Percentiles rank a stretch among this genome's conserved stretches.
These are phyloP conservation scores for Coregonus suidteri DNA, from an alignment of 2,797 vertebrate genomes.

Conservation along the genomic window DNA sequence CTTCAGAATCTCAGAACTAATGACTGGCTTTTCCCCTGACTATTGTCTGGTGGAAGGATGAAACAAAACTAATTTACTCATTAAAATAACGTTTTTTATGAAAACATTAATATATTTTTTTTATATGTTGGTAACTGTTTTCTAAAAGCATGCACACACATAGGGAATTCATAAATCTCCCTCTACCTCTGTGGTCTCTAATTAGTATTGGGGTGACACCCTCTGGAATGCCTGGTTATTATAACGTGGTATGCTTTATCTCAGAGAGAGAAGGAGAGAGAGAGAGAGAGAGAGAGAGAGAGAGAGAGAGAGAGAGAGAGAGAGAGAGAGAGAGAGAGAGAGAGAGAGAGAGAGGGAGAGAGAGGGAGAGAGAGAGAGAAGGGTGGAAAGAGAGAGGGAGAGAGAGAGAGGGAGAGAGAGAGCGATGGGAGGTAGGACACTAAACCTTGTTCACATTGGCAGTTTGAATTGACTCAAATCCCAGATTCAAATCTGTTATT, in stretches of 20 bases:
- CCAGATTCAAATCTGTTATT: too few species aligned
- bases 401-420: not conserved
- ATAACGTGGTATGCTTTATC: slow-evolving; percentile 50
- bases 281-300: slow-evolving; percentile 23
- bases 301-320: too few species aligned
- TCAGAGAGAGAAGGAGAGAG: slow-evolving; percentile 3
- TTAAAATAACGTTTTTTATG: too few species aligned
- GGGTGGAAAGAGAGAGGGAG: not conserved
- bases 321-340: not conserved
- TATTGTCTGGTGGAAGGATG: too few species aligned
- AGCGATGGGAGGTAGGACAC: too few species aligned
- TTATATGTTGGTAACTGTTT: too few species aligned
- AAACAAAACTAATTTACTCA: too few species aligned
- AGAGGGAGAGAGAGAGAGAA: not conserved
- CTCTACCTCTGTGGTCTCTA: slow-evolving; percentile 65
- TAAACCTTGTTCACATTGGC: too few species aligned
- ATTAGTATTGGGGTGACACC: slow-evolving; percentile 69
- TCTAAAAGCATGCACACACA: slow-evolving; percentile 40
- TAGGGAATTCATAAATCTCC: slow-evolving; percentile 62
- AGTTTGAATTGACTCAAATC: too few species aligned
- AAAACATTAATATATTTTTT: too few species aligned
- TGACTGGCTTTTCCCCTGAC: too few species aligned
- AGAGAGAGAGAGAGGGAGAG: not conserved
- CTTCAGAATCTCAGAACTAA: too few species aligned
- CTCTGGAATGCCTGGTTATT: slow-evolving; percentile 63